Base-by-base conservation (phyloP, 1,140 invertebrate species). In the Leptopilina clavipes region DNA sequence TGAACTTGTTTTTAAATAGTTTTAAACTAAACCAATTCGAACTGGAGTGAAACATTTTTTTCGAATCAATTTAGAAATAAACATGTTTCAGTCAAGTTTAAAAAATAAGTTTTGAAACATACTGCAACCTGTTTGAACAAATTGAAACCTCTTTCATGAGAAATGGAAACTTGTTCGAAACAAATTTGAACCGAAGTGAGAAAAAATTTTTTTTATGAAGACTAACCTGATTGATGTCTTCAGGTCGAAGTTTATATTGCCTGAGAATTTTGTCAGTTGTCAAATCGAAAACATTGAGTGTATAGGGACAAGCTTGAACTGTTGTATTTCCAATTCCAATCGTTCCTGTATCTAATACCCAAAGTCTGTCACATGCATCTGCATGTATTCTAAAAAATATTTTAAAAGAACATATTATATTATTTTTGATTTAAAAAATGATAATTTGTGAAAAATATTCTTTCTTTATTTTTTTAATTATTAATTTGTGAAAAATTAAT, bases 301-400 rank as follows among this genome's bases (percentile, higher is more conserved):
- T 92, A 76, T 93, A 93, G 0, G 95, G 95, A 81, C 95, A 96
- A 1, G 94, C 92, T 84, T 95, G 93, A 52, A 92, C 92, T 1
- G 94, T 94, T 1, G 93, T 94, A 76, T 94, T 94, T 18, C 93
- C 94, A 73, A 94, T 95, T 77, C 95, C 95, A 82, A 95, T 94
- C 18, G 95, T 96, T 74, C 95, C 95, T 6, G 94, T 94, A 83
- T 96, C 95, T 40, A 96, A 87, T 0, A 96, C 95, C 95, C 95
- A 96, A 0, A 96, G 91, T 75, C 95, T 91, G 75, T 95, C 93
- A 84, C 95, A 96, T 75, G 92, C 89, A 77, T 96, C 95, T 0
- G 93, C 95, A 77, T 92, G 91, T 31, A 93, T 89, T 75, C 93
- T 91, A 82, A 40, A 65, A 76, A 31, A 73, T 52, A 73, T 74